A percentile compares a stretch with the other conserved stretches of the same genome.
Conservation (phyloP, 2,888 invertebrate genomes). For the Drosophila merina region DNA sequence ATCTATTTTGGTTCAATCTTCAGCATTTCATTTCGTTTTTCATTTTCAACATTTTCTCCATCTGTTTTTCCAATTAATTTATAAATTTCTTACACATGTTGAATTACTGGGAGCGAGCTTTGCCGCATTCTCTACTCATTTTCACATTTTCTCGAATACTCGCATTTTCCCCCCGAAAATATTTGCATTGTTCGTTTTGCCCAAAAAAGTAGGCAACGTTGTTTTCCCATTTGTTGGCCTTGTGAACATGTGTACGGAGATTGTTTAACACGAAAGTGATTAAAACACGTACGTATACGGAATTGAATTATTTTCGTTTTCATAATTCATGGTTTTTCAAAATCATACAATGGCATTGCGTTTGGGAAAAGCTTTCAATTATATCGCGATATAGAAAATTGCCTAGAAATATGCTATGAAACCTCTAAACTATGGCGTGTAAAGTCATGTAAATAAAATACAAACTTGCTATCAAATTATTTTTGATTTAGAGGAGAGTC, state of each 20-base stretch:
- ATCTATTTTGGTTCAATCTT: conserved; percentile 48
- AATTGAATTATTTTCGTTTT: not conserved
- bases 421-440: not conserved
- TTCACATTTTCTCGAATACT: conserved; percentile 1
- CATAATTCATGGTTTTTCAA: conserved; percentile 3
- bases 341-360: not conserved
- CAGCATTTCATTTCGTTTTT: conserved; percentile 35
- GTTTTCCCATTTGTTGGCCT: not conserved
- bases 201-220: conserved; percentile 28
- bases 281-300: not conserved
- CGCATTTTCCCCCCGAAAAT: conserved; percentile 2
- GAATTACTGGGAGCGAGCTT: conserved; percentile 24
- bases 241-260: conserved; percentile 3
- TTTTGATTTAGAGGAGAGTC: not conserved
- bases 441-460: conserved; percentile 1
- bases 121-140: conserved; percentile 12
- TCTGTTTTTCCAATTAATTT: conserved; percentile 35
- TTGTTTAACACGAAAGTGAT: conserved; percentile 6
- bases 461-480: too few relatives aligned
- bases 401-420: conserved; percentile 20
- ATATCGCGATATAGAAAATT: not conserved
- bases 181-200: not conserved
- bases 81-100: conserved; percentile 46
- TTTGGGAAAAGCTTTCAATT: conserved; percentile 21
- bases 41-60: conserved; percentile 6